Conservation (phyloP, 2,797 vertebrate species). For the Rachycentron canadum region DNA sequence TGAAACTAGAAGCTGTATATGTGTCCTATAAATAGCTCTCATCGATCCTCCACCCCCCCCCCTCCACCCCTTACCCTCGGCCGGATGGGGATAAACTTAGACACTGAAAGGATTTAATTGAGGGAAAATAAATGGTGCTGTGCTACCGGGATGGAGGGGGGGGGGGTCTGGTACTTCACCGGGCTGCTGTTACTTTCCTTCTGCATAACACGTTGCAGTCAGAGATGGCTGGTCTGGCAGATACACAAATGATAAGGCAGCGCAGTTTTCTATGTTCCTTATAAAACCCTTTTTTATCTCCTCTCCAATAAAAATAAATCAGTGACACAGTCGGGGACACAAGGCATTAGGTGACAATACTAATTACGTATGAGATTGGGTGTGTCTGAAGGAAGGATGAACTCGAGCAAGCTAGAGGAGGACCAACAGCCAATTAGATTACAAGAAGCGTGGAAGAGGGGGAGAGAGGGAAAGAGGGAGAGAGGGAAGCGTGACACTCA, state of each 20-base stretch:
- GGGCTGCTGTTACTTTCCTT: not conserved
- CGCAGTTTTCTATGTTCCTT: not conserved
- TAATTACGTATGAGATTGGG: not conserved
- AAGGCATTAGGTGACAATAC: not conserved
- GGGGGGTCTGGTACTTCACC: slow-evolving; percentile 12
- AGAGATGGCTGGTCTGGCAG: not conserved
- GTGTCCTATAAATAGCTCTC: slow-evolving; percentile 77
- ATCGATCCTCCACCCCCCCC: slow-evolving; percentile 51
- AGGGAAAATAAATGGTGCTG: slow-evolving; percentile 48
- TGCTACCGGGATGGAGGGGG: not conserved
- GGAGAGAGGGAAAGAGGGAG: slow-evolving; percentile 16
- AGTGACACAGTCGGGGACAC: slow-evolving; percentile 17
- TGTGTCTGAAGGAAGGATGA: slow-evolving; percentile 21
- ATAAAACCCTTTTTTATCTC: not conserved
- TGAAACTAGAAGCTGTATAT: slow-evolving; percentile 62
- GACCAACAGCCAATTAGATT: slow-evolving; percentile 74
- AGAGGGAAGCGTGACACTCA: not conserved
- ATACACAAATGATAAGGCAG: not conserved
- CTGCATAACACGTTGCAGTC: not conserved
- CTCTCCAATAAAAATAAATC: slow-evolving; percentile 20
- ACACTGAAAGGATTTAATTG: slow-evolving; percentile 59
- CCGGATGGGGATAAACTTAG: slow-evolving; percentile 55
- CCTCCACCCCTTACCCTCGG: not conserved
- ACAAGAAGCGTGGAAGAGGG: slow-evolving; percentile 52
- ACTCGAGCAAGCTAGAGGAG: slow-evolving; percentile 35